Conservation (phyloP, 1,140 invertebrate species). For the Musca vetustissima region DNA sequence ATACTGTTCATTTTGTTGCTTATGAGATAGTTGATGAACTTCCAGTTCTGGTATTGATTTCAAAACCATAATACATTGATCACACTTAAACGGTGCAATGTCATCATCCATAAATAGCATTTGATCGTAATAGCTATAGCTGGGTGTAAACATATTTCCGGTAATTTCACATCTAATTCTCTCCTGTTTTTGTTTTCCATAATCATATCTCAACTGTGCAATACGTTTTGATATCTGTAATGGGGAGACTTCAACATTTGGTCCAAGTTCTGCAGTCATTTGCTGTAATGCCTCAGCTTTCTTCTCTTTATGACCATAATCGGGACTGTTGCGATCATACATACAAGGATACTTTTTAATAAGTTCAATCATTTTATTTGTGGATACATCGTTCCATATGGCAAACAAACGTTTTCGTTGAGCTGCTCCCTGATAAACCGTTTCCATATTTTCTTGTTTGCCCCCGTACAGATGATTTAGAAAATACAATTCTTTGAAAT, state of each 20-base stretch:
- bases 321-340: conserved; percentile 47
- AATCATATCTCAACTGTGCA: conserved; percentile 50
- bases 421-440: conserved; percentile 48
- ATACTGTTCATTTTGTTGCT: conserved; percentile 31
- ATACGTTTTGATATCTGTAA: conserved; percentile 53
- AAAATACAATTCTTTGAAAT: conserved; percentile 50
- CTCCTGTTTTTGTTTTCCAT: conserved; percentile 49
- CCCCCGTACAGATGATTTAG: conserved; percentile 52
- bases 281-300: conserved; percentile 49
- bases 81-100: conserved; percentile 51
- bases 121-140: conserved; percentile 48
- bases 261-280: conserved; percentile 46
- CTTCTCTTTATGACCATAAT: conserved; percentile 51
- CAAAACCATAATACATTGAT: conserved; percentile 43
- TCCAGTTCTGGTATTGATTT: conserved; percentile 47
- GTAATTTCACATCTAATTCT: conserved; percentile 42
- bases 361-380: conserved; percentile 43
- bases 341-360: conserved; percentile 49
- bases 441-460: conserved; percentile 48
- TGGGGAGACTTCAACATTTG: conserved; percentile 45
- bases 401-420: conserved; percentile 49
- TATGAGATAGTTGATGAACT: conserved; percentile 38
- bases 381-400: conserved; percentile 51
- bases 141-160: conserved; percentile 42
- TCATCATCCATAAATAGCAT: conserved; percentile 52